A percentile compares a stretch with the other conserved stretches of the same genome.
phyloP scores from a whole-genome alignment of 1,140 invertebrate genomes.

The Drosophila kanapiae region DNA sequence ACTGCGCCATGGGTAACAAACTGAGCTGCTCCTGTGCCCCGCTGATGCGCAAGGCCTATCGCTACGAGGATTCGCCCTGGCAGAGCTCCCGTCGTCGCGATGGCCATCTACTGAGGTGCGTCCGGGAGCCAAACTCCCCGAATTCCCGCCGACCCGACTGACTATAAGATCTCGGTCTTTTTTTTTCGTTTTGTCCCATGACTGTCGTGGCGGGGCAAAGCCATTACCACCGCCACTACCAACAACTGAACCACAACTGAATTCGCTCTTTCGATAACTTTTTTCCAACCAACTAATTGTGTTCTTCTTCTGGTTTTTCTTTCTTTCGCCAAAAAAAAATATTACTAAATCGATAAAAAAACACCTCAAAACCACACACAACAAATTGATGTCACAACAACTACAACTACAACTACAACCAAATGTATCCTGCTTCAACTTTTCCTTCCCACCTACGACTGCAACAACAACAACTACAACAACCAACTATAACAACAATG shows the following conservation, averaged over 20 bases:
- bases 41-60: constrained; percentile 96
- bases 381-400: constrained; percentile 56
- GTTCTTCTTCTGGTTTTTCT: constrained; percentile 81
- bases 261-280: constrained; percentile 75
- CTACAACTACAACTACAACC: constrained; percentile 50
- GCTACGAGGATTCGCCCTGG: constrained; percentile 97
- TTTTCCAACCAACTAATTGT: constrained; percentile 75
- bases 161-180: constrained; percentile 29
- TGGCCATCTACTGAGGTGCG: constrained; percentile 96
- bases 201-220: constrained; percentile 41
- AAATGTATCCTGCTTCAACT: constrained; percentile 68
- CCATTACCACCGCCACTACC: constrained; percentile 24
- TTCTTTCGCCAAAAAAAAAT: constrained; percentile 70
- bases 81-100: constrained; percentile 93
- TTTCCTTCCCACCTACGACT: constrained; percentile 57
- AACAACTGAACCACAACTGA: constrained; percentile 62
- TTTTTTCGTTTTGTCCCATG: constrained; percentile 39
- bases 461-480: constrained; percentile 40
- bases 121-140: constrained; percentile 9
- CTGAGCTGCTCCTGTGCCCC: constrained; percentile 97
- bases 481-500: constrained; percentile 57
- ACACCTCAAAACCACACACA: constrained; percentile 61
- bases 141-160: constrained; percentile 21
- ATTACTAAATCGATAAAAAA: constrained; percentile 42
- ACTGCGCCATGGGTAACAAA: constrained; percentile 96